Percentiles rank a stretch among this genome's conserved stretches.
Conservation (phyloP, 2,888 invertebrate species). For the Steinernema carpocapsae region DNA sequence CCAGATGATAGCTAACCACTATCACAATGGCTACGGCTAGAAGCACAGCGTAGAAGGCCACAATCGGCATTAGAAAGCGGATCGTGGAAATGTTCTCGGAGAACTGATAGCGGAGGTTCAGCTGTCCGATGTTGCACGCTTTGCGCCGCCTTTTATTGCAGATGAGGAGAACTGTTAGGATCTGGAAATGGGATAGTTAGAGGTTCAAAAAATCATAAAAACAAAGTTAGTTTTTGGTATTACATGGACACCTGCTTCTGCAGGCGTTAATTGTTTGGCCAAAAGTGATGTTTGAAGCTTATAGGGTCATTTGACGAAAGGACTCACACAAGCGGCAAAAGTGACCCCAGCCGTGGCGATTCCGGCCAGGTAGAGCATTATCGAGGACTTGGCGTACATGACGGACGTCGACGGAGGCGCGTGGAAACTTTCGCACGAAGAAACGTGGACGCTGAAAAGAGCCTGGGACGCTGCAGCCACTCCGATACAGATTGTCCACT, state of each 20-base stretch:
- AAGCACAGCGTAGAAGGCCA: neutral
- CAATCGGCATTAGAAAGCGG: slow-evolving; percentile 18
- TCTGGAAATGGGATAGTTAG: neutral
- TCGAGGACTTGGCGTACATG: slow-evolving; percentile 21
- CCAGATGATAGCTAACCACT: neutral
- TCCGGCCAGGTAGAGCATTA: neutral
- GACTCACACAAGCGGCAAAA: neutral
- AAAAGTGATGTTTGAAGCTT: too few relatives aligned
- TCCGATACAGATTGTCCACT: neutral
- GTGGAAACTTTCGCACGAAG: neutral
- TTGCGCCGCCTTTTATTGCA: neutral
- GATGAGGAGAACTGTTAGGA: neutral
- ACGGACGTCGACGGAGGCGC: slow-evolving; percentile 12
- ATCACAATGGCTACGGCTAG: neutral
- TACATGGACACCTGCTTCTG: too few relatives aligned
- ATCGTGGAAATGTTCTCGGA: slow-evolving; percentile 29
- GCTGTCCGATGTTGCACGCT: slow-evolving; percentile 9
- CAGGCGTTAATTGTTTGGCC: too few relatives aligned
- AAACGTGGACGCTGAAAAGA: neutral
- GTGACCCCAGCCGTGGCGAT: slow-evolving; percentile 13
- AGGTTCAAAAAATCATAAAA: too few relatives aligned
- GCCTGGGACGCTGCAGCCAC: neutral
- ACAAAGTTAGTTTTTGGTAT: too few relatives aligned
- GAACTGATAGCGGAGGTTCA: slow-evolving; percentile 30
- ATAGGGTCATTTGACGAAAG: neutral